phyloP scores from a whole-genome alignment of 2,888 invertebrate species.

The Lasioglossum leucozonium region DNA sequence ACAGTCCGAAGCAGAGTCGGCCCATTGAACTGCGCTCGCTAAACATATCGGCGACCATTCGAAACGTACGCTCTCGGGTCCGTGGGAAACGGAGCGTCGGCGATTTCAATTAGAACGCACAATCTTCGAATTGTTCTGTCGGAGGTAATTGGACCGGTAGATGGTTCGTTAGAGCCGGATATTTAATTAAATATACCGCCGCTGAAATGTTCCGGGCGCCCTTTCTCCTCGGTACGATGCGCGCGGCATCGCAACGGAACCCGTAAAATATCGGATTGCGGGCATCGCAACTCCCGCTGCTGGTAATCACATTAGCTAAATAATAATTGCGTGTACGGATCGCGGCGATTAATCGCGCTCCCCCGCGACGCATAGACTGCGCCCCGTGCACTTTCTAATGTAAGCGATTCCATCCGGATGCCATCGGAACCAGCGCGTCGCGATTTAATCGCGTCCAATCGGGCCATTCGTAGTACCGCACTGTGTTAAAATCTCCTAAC shows the following conservation, averaged over 20 bases:
- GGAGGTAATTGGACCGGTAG: conserved; percentile 30
- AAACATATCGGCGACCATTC: conserved; percentile 10
- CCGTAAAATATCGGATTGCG: conserved; percentile 24
- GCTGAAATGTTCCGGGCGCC: conserved; percentile 10
- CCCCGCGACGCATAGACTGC: conserved; percentile 1
- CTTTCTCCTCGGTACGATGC: too few relatives aligned
- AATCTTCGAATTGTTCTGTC: conserved; percentile 34
- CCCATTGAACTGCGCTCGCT: not conserved
- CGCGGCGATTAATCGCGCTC: conserved; percentile 38
- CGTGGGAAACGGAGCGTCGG: not conserved
- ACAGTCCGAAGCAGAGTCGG: not conserved
- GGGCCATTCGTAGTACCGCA: not conserved
- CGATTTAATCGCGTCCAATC: conserved; percentile 38
- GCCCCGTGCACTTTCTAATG: conserved; percentile 40
- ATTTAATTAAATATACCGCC: conserved; percentile 50
- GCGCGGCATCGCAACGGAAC: not conserved
- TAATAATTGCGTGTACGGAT: conserved; percentile 29
- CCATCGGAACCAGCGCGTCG: too few relatives aligned
- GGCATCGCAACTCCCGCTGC: not conserved
- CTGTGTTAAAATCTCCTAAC: not conserved
- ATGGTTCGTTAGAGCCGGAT: conserved; percentile 49
- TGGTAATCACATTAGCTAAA: conserved; percentile 46
- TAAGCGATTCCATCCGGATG: not conserved
- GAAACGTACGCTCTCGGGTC: not conserved
- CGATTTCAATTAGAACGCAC: conserved; percentile 35